These are phyloP conservation scores for Mayetiola destructor DNA, from an alignment of 2,888 invertebrate species.

Conservation along the genomic window DNA sequence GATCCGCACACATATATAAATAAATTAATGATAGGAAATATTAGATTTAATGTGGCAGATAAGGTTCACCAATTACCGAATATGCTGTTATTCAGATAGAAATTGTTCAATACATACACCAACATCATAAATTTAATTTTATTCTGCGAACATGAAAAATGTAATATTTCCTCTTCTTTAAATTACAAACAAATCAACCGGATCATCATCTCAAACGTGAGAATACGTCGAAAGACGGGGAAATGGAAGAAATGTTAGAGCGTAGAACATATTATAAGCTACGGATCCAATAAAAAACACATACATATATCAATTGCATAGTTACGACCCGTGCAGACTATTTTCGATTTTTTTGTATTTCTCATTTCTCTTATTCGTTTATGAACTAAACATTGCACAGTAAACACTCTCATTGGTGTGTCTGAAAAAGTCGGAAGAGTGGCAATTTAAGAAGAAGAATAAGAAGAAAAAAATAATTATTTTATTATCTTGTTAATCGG, in stretches of 20 bases:
- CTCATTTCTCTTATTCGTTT: too few relatives aligned
- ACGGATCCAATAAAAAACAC: too few relatives aligned
- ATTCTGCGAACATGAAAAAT: conserved; percentile 5
- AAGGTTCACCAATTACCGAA: too few relatives aligned
- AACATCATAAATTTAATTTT: conserved; percentile 9
- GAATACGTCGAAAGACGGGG: background rate
- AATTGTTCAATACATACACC: conserved; percentile 3
- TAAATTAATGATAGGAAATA: background rate
- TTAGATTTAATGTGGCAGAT: conserved; percentile 3
- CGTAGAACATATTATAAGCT: background rate
- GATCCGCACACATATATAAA: too few relatives aligned
- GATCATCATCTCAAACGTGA: background rate
- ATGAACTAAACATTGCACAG: too few relatives aligned
- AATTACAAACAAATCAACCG: background rate
- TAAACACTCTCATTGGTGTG: too few relatives aligned
- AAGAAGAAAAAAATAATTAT: background rate
- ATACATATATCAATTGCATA: too few relatives aligned
- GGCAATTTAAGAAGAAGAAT: background rate
- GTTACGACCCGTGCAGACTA: too few relatives aligned
- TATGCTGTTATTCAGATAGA: too few relatives aligned
- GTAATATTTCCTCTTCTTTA: too few relatives aligned
- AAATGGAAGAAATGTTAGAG: background rate
- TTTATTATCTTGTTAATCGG: conserved; percentile 12
- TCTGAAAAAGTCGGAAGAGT: too few relatives aligned
- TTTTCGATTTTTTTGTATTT: too few relatives aligned